Conservation (phyloP, 2,888 invertebrate genomes). For the Pyrrhia umbra region DNA sequence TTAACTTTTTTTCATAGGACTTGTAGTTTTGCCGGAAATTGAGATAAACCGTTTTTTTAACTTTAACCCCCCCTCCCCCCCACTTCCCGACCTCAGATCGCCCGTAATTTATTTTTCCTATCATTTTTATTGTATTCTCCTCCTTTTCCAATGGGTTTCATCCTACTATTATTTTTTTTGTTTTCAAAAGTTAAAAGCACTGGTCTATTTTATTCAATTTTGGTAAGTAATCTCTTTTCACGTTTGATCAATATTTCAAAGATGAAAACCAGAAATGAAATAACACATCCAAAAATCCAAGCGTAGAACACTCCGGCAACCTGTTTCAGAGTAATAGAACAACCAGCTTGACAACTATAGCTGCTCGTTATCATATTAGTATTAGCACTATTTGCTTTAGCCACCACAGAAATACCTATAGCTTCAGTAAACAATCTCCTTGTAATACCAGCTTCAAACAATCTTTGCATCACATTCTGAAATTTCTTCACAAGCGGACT, state of each 20-base stretch:
- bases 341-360: conserved; percentile 79
- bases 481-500: conserved; percentile 67
- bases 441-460: conserved; percentile 81
- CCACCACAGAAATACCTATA: conserved; percentile 73
- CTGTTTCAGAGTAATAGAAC: conserved; percentile 74
- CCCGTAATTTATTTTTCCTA: too few relatives aligned
- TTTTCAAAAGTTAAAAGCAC: too few relatives aligned
- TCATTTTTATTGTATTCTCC: too few relatives aligned
- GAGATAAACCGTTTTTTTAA: too few relatives aligned
- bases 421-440: conserved; percentile 73
- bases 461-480: conserved; percentile 63
- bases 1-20: too few relatives aligned
- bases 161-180: too few relatives aligned
- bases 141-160: too few relatives aligned
- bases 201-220: conserved; percentile 1
- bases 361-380: conserved; percentile 74
- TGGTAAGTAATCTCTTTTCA: conserved; percentile 1
- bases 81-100: too few relatives aligned
- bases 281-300: conserved; percentile 74
- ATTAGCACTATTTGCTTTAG: conserved; percentile 69
- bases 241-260: conserved; percentile 64
- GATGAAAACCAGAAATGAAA: conserved; percentile 72
- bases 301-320: conserved; percentile 68
- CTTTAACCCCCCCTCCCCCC: too few relatives aligned
- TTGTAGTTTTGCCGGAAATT: too few relatives aligned